Percentiles rank a stretch among this genome's conserved stretches.
Evolutionary conservation across 2,113 vertebrate genomes (phyloP).

Genomic region (Prolemur simus): DNA sequence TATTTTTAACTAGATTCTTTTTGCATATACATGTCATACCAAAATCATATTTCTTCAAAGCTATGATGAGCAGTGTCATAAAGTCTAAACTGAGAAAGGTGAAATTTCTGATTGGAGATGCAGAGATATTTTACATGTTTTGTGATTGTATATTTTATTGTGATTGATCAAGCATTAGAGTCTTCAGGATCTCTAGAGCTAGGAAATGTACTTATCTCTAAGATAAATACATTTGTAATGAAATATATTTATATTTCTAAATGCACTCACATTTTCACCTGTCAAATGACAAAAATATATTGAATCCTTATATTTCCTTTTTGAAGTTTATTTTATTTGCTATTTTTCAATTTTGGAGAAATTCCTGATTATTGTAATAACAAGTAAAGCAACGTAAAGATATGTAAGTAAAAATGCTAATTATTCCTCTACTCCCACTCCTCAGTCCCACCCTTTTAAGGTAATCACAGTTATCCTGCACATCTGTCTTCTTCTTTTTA

Average conservation of each 20-base stretch:
- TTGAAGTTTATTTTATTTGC: conserved; percentile 17
- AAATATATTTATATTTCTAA: conserved; percentile 26
- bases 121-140: background rate
- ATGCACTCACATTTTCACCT: background rate
- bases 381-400: conserved; percentile 11
- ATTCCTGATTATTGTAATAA: background rate
- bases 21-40: conserved; percentile 7
- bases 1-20: conserved; percentile 42
- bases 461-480: background rate
- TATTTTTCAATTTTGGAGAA: conserved; percentile 31
- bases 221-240: background rate
- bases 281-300: conserved; percentile 11
- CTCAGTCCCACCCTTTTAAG: background rate
- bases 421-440: background rate
- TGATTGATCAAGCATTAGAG: background rate
- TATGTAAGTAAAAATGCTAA: conserved; percentile 4
- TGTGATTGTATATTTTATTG: background rate
- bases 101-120: background rate
- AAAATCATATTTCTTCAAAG: conserved; percentile 46
- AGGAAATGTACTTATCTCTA: background rate
- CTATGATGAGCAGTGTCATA: background rate
- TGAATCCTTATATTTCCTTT: background rate
- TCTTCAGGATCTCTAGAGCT: background rate
- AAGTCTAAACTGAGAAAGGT: background rate
- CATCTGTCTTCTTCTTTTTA: background rate